Conservation (phyloP, 2,113 vertebrate species). For the Malurus melanocephalus region DNA sequence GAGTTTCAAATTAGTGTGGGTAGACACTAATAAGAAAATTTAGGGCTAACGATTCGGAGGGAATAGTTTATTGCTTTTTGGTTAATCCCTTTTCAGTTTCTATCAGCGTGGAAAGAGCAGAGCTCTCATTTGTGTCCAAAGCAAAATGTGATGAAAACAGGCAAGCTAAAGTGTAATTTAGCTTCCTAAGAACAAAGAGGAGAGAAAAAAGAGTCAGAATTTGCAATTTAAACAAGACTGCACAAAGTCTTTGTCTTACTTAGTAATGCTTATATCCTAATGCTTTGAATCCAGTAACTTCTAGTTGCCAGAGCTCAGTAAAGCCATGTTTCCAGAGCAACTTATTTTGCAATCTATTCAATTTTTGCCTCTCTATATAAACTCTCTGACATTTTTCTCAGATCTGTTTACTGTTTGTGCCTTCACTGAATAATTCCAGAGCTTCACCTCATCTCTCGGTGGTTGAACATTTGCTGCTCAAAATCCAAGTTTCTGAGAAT, state of each 20-base stretch:
- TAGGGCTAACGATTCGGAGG: neutral
- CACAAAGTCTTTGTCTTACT: neutral
- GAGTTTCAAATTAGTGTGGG: slow-evolving; percentile 28
- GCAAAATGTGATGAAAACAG: slow-evolving; percentile 29
- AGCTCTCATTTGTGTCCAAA: neutral
- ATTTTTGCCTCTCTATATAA: neutral
- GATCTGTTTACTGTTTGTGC: neutral
- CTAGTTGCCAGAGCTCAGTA: neutral
- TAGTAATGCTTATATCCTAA: neutral
- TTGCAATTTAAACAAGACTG: slow-evolving; percentile 7
- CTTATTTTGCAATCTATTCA: slow-evolving; percentile 20
- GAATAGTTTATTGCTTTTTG: slow-evolving; percentile 31
- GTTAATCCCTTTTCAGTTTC: slow-evolving; percentile 49
- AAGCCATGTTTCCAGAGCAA: neutral
- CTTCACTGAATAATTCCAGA: neutral
- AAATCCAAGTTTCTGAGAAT: neutral
- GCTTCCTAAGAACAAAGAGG: slow-evolving; percentile 4
- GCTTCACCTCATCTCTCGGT: neutral
- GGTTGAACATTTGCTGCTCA: neutral
- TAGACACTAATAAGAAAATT: slow-evolving; percentile 49
- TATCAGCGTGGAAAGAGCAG: slow-evolving; percentile 29
- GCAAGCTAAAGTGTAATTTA: slow-evolving; percentile 16
- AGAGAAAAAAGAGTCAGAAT: neutral
- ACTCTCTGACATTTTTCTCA: neutral
- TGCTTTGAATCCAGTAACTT: slow-evolving; percentile 17